Percentiles rank a stretch among this genome's conserved stretches.
These are phyloP conservation scores for Halocaridina rubra DNA, from an alignment of 2,888 invertebrate species.

Conservation along the genomic window DNA sequence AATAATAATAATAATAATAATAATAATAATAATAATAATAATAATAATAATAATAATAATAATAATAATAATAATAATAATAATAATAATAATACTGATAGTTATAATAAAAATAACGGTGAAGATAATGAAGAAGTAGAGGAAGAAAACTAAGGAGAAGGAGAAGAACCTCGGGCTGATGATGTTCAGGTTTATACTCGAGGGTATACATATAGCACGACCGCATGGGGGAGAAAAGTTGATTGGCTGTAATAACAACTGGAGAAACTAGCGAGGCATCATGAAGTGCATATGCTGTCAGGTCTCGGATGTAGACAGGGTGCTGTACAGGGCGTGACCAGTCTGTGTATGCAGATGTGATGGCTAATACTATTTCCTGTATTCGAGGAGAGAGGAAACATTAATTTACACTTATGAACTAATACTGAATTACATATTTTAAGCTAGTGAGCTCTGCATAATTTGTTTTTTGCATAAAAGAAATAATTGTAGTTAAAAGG, in stretches of 20 bases:
- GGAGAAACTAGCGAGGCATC: slow-evolving; percentile 95
- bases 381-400: not conserved
- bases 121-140: too few relatives aligned
- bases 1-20: not conserved
- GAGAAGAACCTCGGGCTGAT: not conserved
- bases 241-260: slow-evolving; percentile 68
- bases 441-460: too few relatives aligned
- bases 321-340: slow-evolving; percentile 94
- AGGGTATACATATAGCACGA: slow-evolving; percentile 26
- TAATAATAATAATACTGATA: not conserved
- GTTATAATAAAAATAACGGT: too few relatives aligned
- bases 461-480: too few relatives aligned
- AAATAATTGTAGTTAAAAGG: too few relatives aligned
- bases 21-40: not conserved
- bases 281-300: slow-evolving; percentile 89
- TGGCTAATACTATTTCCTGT: slow-evolving; percentile 90
- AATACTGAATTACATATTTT: too few relatives aligned
- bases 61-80: not conserved
- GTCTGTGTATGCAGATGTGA: slow-evolving; percentile 97
- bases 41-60: not conserved
- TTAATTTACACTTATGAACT: too few relatives aligned
- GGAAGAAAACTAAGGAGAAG: too few relatives aligned
- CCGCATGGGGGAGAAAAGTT: not conserved
- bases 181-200: not conserved
- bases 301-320: slow-evolving; percentile 88